These are phyloP conservation scores for Chrysotoxum bicinctum DNA, from an alignment of 2,888 invertebrate genomes.

Conservation along the genomic window DNA sequence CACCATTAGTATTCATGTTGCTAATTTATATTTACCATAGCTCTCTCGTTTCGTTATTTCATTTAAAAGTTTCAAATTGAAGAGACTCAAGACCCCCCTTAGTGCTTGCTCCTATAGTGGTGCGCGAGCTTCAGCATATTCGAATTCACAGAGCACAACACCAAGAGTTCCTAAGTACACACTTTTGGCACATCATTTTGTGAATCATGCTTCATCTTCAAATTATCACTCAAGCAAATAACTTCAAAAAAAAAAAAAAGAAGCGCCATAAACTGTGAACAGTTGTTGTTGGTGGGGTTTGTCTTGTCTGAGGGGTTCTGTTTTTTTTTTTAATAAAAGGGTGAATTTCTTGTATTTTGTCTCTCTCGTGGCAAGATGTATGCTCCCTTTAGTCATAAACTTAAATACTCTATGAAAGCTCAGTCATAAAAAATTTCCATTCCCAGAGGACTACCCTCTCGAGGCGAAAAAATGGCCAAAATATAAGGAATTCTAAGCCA, in stretches of 20 bases:
- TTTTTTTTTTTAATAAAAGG: slow-evolving; percentile 43
- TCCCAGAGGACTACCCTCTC: slow-evolving; percentile 39
- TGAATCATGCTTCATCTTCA: slow-evolving; percentile 63
- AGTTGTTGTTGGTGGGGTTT: slow-evolving; percentile 36
- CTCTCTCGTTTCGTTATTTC: not conserved
- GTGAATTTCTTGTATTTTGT: slow-evolving; percentile 6
- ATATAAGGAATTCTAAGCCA: slow-evolving; percentile 26
- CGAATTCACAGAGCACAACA: not conserved
- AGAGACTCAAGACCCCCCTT: slow-evolving; percentile 12
- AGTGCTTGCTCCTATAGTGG: not conserved
- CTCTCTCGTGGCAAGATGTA: not conserved
- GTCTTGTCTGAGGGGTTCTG: not conserved
- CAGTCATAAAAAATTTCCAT: slow-evolving; percentile 58
- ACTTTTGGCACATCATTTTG: slow-evolving; percentile 55
- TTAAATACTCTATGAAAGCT: slow-evolving; percentile 52
- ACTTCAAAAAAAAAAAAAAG: slow-evolving; percentile 31
- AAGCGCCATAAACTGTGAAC: slow-evolving; percentile 42
- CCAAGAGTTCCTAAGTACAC: slow-evolving; percentile 32
- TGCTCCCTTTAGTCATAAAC: slow-evolving; percentile 44
- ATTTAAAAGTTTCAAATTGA: slow-evolving; percentile 46
- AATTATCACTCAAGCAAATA: slow-evolving; percentile 71
- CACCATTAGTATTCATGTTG: slow-evolving; percentile 23
- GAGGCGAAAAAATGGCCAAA: not conserved
- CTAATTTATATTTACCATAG: slow-evolving; percentile 7
- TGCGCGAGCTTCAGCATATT: slow-evolving; percentile 10